phyloP scores from a whole-genome alignment of 2,888 invertebrate species.

The Sinelater perroti region DNA sequence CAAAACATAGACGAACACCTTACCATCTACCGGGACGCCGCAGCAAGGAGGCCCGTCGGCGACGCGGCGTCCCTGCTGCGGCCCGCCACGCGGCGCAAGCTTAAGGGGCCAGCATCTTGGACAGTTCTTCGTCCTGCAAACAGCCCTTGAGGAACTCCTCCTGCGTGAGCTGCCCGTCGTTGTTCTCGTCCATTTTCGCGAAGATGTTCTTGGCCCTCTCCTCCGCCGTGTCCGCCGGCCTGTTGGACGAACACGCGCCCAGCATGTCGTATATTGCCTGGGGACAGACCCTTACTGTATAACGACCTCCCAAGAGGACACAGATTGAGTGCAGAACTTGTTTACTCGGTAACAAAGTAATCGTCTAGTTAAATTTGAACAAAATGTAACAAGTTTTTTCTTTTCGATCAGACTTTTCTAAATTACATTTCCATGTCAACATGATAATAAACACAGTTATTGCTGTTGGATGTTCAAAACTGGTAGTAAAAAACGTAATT shows the following conservation, averaged over 20 bases:
- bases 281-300: slow-evolving; percentile 49
- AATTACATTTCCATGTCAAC: too few species aligned
- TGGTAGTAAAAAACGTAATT: too few species aligned
- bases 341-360: too few species aligned
- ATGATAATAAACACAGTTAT: too few species aligned
- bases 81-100: slow-evolving; percentile 14
- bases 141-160: slow-evolving; percentile 98
- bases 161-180: slow-evolving; percentile 97
- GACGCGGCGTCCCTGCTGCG: slow-evolving; percentile 15
- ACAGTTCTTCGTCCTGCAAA: slow-evolving; percentile 94
- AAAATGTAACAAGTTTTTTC: too few species aligned
- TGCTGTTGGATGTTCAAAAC: too few species aligned
- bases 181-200: slow-evolving; percentile 99
- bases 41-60: slow-evolving; percentile 15
- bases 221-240: slow-evolving; percentile 95
- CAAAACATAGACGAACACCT: slow-evolving; percentile 26
- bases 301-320: slow-evolving; percentile 13
- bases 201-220: slow-evolving; percentile 99
- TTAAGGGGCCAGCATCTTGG: slow-evolving; percentile 95
- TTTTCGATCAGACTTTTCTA: too few species aligned
- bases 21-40: slow-evolving; percentile 21
- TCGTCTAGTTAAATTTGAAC: too few species aligned
- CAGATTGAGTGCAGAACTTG: too few species aligned
- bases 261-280: slow-evolving; percentile 99
- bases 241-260: slow-evolving; percentile 94